A percentile compares a stretch with the other conserved stretches of the same genome.
These are phyloP conservation scores for Cynocephalus volans DNA, from an alignment of 2,113 vertebrate species.

Conservation along the genomic window DNA sequence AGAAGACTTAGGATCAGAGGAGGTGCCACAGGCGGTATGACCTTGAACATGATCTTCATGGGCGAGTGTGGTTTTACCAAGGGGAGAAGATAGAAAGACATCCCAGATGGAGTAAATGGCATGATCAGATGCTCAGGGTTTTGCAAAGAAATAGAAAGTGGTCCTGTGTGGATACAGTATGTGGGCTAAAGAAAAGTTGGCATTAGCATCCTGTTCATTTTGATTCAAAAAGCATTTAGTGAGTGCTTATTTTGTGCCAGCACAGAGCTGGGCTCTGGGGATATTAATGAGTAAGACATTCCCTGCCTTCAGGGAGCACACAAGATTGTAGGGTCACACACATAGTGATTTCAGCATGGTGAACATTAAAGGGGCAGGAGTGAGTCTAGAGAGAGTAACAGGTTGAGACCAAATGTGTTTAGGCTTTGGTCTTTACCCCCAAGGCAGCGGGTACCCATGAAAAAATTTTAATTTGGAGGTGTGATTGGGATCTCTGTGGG, in stretches of 20 bases:
- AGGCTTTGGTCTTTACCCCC: background rate
- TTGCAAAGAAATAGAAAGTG: background rate
- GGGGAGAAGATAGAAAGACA: background rate
- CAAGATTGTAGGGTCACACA: background rate
- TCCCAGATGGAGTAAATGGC: background rate
- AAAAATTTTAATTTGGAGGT: background rate
- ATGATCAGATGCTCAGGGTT: background rate
- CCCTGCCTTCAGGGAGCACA: background rate
- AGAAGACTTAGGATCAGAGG: background rate
- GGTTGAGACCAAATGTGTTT: background rate
- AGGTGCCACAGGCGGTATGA: background rate
- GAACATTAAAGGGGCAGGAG: background rate
- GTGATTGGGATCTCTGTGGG: background rate
- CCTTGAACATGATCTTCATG: background rate
- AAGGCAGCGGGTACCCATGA: background rate
- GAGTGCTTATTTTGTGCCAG: background rate
- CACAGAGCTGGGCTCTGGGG: background rate
- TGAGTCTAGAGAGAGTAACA: background rate
- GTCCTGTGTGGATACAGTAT: background rate
- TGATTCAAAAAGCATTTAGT: background rate
- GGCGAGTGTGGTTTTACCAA: background rate
- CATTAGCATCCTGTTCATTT: background rate
- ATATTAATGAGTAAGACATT: background rate
- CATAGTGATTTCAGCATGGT: background rate
- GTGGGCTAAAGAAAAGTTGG: background rate